Percentiles rank a stretch among this genome's conserved stretches.
Evolutionary conservation across 2,888 invertebrate genomes (phyloP).

Genomic region (Boloria selene): DNA sequence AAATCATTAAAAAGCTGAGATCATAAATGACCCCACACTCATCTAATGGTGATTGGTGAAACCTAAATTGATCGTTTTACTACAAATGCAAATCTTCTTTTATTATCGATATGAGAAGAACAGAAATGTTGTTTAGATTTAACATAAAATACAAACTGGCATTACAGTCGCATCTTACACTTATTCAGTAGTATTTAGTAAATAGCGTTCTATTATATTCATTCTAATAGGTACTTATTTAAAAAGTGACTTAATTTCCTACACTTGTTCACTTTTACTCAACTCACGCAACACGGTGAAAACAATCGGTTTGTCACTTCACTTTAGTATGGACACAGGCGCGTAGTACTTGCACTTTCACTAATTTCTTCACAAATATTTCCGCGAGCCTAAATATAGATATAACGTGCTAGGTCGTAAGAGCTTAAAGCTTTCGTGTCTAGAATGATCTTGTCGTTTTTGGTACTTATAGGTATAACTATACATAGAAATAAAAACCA

Average conservation of each 20-base stretch:
- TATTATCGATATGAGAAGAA: too few species aligned
- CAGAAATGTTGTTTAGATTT: background rate
- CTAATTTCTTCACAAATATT: conserved; percentile 36
- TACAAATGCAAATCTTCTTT: too few species aligned
- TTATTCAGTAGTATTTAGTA: too few species aligned
- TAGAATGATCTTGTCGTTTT: background rate
- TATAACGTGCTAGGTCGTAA: background rate
- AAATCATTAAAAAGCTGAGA: background rate
- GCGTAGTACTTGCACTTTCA: conserved; percentile 35
- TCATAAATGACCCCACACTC: too few species aligned
- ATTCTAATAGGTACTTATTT: too few species aligned
- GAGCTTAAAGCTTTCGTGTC: too few species aligned
- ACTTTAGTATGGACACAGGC: conserved; percentile 34
- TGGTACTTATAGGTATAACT: too few species aligned
- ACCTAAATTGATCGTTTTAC: too few species aligned
- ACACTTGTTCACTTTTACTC: conserved; percentile 64
- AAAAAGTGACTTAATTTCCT: conserved; percentile 2
- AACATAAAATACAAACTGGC: too few species aligned
- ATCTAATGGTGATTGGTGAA: too few species aligned
- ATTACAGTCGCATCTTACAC: background rate
- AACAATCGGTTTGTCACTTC: conserved; percentile 61
- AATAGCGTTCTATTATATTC: too few species aligned
- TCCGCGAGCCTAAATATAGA: conserved; percentile 13
- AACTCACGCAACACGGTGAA: conserved; percentile 69
- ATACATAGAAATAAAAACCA: too few species aligned